Evolutionary conservation across 2,797 vertebrate species (phyloP).

Genomic region (Anguilla marmorata): DNA sequence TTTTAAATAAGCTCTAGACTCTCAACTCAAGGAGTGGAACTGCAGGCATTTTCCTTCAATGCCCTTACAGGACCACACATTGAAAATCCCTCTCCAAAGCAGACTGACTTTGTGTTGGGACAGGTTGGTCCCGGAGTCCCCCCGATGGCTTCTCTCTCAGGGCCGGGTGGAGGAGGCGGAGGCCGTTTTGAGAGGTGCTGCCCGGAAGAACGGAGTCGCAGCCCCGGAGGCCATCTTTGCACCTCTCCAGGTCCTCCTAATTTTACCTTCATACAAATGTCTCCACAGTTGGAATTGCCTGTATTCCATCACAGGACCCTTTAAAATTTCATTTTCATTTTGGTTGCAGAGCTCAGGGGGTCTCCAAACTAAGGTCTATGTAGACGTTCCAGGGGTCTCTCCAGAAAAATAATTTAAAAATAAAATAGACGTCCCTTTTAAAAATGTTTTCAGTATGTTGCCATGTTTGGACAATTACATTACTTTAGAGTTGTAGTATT

Average conservation of each 20-base stretch:
- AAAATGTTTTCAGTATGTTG: no score
- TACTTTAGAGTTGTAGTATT: no score
- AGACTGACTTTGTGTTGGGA: neutral
- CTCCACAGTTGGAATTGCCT: neutral
- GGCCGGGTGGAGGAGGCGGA: constrained; percentile 79
- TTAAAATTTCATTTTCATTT: neutral
- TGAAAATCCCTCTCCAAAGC: neutral
- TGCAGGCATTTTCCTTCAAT: no score
- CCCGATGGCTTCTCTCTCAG: constrained; percentile 79
- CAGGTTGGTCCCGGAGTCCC: constrained; percentile 71
- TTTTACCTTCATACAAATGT: neutral
- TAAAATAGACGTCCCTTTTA: no score
- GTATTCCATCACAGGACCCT: neutral
- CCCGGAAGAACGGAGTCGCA: constrained; percentile 67
- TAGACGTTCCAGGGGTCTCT: neutral
- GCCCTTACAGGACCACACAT: neutral
- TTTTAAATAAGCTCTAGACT: no score
- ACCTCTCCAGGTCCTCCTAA: constrained; percentile 68
- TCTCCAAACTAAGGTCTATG: neutral
- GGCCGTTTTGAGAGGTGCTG: constrained; percentile 71
- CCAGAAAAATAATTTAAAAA: no score
- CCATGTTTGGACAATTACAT: no score
- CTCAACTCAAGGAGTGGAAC: no score
- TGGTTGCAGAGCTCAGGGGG: neutral
- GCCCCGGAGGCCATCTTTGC: constrained; percentile 75